Evolutionary conservation across 1,140 invertebrate species (phyloP).

Genomic region (Pseudachorutes palmiensis): DNA sequence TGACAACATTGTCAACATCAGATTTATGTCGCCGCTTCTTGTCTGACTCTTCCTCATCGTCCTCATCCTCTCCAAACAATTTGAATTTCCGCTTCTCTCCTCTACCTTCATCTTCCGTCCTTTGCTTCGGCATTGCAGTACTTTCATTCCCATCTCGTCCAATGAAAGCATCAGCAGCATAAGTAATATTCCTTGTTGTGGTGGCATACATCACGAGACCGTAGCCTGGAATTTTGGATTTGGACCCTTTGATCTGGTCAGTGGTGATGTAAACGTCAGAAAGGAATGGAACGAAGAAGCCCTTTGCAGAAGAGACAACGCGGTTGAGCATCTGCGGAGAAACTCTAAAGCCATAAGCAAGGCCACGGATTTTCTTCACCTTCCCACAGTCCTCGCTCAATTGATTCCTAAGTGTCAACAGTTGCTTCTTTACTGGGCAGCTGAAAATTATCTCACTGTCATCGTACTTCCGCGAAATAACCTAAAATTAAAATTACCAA

Average conservation of each 20-base stretch:
- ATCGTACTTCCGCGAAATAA: slow-evolving; percentile 26
- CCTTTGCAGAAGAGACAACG: slow-evolving; percentile 86
- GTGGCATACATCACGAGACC: slow-evolving; percentile 51
- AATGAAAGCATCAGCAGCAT: slow-evolving; percentile 54
- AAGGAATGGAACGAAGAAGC: slow-evolving; percentile 78
- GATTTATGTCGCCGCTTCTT: background rate
- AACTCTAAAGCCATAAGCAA: slow-evolving; percentile 76
- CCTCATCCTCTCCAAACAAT: slow-evolving; percentile 29
- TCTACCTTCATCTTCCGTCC: background rate
- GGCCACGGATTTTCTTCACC: slow-evolving; percentile 85
- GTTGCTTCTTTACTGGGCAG: slow-evolving; percentile 35
- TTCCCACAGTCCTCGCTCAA: slow-evolving; percentile 67
- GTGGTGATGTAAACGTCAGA: slow-evolving; percentile 86
- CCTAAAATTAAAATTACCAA: slow-evolving; percentile 16
- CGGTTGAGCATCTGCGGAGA: slow-evolving; percentile 85
- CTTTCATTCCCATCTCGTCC: slow-evolving; percentile 20
- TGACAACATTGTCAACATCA: background rate
- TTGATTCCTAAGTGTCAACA: slow-evolving; percentile 30
- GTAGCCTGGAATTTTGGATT: slow-evolving; percentile 34
- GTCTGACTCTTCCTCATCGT: slow-evolving; percentile 12
- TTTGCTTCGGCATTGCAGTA: background rate
- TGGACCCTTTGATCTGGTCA: slow-evolving; percentile 51
- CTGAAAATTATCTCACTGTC: slow-evolving; percentile 30
- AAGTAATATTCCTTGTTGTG: slow-evolving; percentile 77
- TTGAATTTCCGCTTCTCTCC: slow-evolving; percentile 25